Percentiles rank a stretch among this genome's conserved stretches.
phyloP scores from a whole-genome alignment of 2,888 invertebrate genomes.

The Coleophora flavipennella region DNA sequence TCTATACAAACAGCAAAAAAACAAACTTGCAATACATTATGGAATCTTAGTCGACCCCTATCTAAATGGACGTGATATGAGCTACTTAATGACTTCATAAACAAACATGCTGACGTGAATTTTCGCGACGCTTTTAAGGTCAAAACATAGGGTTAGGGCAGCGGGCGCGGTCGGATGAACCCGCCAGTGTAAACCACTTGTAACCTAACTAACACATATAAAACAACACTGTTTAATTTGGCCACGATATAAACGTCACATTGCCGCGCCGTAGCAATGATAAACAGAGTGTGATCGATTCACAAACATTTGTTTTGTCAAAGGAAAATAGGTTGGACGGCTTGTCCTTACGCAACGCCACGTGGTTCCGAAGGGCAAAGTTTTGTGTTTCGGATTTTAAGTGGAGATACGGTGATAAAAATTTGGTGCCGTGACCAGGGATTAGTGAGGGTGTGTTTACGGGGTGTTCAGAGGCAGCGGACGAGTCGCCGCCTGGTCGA shows the following conservation, averaged over 20 bases:
- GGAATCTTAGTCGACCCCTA: not conserved
- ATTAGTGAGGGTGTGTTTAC: not conserved
- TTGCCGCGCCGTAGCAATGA: constrained; percentile 29
- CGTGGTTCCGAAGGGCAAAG: not conserved
- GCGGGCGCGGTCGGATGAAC: constrained; percentile 55
- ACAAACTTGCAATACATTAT: no score
- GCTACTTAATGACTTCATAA: constrained; percentile 34
- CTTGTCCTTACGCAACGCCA: constrained; percentile 55
- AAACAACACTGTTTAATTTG: constrained; percentile 33
- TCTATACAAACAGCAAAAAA: no score
- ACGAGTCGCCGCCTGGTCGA: constrained; percentile 57
- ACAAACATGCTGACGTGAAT: constrained; percentile 36
- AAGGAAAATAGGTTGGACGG: constrained; percentile 45
- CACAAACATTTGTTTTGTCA: constrained; percentile 52
- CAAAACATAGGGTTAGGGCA: constrained; percentile 52
- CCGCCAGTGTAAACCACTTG: constrained; percentile 37
- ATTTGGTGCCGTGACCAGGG: no score
- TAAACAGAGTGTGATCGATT: constrained; percentile 58
- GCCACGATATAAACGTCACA: constrained; percentile 30
- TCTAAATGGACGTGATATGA: constrained; percentile 22
- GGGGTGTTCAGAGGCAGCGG: constrained; percentile 38
- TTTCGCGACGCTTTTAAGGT: constrained; percentile 46
- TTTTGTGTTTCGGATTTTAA: not conserved
- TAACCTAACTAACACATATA: constrained; percentile 30
- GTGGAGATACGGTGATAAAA: not conserved